Evolutionary conservation across 1,140 invertebrate genomes (phyloP), one percentile per base, ranked within the genome.

Genomic region (Pachyrhynchus sulphureomaculatus): DNA sequence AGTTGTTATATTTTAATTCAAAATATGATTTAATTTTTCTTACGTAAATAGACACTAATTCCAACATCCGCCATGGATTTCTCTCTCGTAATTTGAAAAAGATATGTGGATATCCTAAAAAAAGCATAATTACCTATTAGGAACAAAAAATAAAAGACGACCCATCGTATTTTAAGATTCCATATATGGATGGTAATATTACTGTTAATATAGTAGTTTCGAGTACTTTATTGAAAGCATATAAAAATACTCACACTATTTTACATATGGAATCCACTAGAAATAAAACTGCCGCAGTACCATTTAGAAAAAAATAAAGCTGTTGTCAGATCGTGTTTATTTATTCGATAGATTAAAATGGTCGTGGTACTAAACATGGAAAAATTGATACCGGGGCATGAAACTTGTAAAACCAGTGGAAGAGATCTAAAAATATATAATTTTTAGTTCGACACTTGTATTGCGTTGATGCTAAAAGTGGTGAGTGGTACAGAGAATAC

Each of bases 231-330:
- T n/a, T n/a, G n/a, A n/a, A n/a, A n/a, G n/a, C n/a, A n/a, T n/a
- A n/a, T n/a, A n/a, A 29, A 29, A 26, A 26, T 52, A 52, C 58
- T 61, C 23, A 61, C 58, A 54, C 17, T 12, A 61, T 61, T 61
- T 45, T 61, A 17, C 58, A 53, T 8, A 47, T 36, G 1, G 54
- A 17, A 45, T 61, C 58, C 4, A 48, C 44, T 5, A 61, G 29
- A 47, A 53, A 61, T 13, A 61, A 9, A 9, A 54, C 26, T 12
- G 58, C 12, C 6, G 39, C 32, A 29, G 45, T 29, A 13, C 58
- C 58, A 21, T 51, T 33, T 17, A 51, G 26, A n/a, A 29, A 29
- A n/a, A 18, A 51, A 9, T 10, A 51, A 13, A 15, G 29, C 41
- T 18, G 21, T 20, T 0, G 33, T 32, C 18, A 59, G 26, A 10